Base-by-base conservation (phyloP, 2,797 vertebrate genomes). In the Taenioides sp. region DNA sequence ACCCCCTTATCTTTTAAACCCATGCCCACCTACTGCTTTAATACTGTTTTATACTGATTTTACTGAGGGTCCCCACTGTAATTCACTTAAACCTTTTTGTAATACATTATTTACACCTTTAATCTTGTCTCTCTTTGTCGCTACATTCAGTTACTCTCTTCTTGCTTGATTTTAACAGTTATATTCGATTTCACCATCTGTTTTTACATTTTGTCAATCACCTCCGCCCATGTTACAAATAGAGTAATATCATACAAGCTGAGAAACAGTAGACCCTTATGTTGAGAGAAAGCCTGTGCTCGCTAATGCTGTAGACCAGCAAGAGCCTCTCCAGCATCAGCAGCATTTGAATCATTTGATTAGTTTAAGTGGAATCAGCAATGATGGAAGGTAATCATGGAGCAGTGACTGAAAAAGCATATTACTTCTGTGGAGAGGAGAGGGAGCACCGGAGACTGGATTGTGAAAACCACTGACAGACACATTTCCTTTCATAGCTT, bases 381-480 rank as follows among this genome's bases (percentile, higher is more conserved):
- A 40, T 25, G 55, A 70, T 28, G 31, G 49, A 27, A 3, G 1
- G n/a, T 28, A 58, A 76, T 65, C 10, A 37, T 20, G 52, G 49
- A 16, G 40, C 4, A 7, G 43, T 22, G 5, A 0, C 31, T 7
- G 67, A 37, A 62, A 14, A 43, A 14, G 28, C 18, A 25, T 23
- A 50, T 49, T 52, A 23, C 54, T 4, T 25, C 40, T 22, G 50
- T 9, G 37, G 55, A 49, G 18, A 14, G 18, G 1, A 5, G 37
- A 49, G 31, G 18, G 66, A 2, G 27, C 28, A 34, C 63, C 49
- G 9, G n/a, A 60, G 60, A 47, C 52, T 72, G 65, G 43, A 58
- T 43, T 58, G 50, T 49, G 22, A 18, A 16, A 73, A 74, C 62
- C 37, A 57, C 71, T 78, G 73, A 80, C 70, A 80, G 80, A 86